phyloP scores from a whole-genome alignment of 1,140 invertebrate genomes.

The Aphelenchoides fujianensis region DNA sequence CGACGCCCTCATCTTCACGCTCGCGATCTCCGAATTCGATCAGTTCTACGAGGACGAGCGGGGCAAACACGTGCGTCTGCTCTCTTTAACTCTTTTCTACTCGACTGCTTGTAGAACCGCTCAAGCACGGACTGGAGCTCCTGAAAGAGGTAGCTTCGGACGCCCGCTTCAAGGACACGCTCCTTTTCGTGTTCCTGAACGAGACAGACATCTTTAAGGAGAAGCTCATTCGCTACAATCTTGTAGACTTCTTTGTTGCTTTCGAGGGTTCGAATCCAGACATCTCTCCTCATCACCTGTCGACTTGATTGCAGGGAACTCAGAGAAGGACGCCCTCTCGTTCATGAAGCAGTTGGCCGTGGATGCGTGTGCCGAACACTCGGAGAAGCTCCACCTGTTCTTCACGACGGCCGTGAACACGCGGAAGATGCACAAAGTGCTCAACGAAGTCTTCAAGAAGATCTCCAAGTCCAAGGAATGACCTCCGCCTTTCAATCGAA shows the following conservation, averaged over 20 bases:
- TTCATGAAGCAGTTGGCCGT: not conserved
- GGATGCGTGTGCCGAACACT: not conserved
- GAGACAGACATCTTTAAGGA: conserved; percentile 66
- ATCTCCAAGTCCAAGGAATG: not conserved
- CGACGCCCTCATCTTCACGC: conserved; percentile 17
- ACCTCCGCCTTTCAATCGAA: not conserved
- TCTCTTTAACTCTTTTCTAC: no score
- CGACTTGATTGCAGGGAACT: conserved; percentile 10
- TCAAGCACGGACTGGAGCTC: conserved; percentile 19
- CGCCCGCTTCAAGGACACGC: conserved; percentile 55
- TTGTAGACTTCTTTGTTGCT: conserved; percentile 65
- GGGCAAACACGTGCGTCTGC: conserved; percentile 4
- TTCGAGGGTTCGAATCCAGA: conserved; percentile 50
- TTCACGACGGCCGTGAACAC: conserved; percentile 10
- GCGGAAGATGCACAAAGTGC: conserved; percentile 4
- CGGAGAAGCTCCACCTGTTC: conserved; percentile 1
- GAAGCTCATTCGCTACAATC: conserved; percentile 64
- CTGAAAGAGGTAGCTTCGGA: conserved; percentile 9
- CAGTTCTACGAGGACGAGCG: conserved; percentile 20
- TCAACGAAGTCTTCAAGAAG: conserved; percentile 16
- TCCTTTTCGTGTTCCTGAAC: conserved; percentile 66
- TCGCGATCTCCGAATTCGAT: conserved; percentile 28
- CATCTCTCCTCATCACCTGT: not conserved
- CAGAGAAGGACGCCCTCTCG: conserved; percentile 7
- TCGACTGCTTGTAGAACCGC: conserved; percentile 6